Conservation (phyloP, 2,113 vertebrate genomes). For the Elephas maximus region DNA sequence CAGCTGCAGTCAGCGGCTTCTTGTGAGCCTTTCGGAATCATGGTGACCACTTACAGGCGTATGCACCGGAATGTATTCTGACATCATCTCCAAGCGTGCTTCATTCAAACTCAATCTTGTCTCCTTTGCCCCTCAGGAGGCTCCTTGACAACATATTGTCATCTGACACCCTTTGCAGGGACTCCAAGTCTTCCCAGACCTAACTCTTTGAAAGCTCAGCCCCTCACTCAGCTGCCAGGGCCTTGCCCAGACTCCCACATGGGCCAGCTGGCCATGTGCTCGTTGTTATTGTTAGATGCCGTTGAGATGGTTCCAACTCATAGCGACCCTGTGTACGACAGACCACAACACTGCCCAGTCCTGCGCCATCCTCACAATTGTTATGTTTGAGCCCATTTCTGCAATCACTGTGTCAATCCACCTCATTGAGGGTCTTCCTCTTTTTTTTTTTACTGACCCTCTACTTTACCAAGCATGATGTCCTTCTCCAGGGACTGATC, state of each 20-base stretch:
- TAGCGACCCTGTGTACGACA: too few relatives aligned
- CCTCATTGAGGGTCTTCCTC: too few relatives aligned
- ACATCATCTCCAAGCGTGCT: fast-evolving
- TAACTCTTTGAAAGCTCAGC: background rate
- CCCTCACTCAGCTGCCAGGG: background rate
- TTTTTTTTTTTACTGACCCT: too few relatives aligned
- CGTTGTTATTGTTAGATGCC: too few relatives aligned
- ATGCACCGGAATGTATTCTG: fast-evolving
- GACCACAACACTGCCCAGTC: too few relatives aligned
- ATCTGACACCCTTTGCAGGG: background rate
- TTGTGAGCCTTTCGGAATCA: background rate
- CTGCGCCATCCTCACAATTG: too few relatives aligned
- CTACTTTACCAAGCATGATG: too few relatives aligned
- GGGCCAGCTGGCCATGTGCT: fast-evolving
- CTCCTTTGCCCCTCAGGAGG: background rate
- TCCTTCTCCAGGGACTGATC: too few relatives aligned
- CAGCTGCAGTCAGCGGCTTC: fast-evolving
- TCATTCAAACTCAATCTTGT: background rate
- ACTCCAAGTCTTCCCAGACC: background rate
- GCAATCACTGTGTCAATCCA: too few relatives aligned
- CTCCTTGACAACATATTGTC: background rate
- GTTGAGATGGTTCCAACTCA: too few relatives aligned
- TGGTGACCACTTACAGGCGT: fast-evolving
- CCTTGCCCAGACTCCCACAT: background rate
- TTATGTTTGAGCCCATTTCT: too few relatives aligned